A percentile compares a stretch with the other conserved stretches of the same genome.
Conservation (phyloP, 2,797 vertebrate genomes). For the Darevskia mixta region DNA sequence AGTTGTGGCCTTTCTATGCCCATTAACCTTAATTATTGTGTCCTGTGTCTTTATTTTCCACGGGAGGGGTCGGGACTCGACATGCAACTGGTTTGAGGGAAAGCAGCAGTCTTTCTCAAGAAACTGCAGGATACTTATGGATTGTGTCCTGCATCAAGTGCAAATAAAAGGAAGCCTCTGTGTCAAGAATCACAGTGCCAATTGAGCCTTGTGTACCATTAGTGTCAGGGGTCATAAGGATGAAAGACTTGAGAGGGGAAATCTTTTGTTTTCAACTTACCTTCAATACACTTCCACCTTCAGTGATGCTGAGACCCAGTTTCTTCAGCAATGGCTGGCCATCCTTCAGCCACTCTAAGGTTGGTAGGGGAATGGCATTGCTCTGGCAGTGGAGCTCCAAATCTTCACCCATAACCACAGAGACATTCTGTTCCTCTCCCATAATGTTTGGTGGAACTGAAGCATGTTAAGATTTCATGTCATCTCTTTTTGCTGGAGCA, state of each 20-base stretch:
- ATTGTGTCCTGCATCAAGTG: no score
- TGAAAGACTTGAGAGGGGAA: no score
- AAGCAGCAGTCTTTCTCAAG: no score
- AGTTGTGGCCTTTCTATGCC: no score
- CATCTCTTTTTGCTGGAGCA: neutral
- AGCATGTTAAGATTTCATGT: slow-evolving; percentile 23
- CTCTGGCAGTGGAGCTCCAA: slow-evolving; percentile 90
- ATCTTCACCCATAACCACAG: slow-evolving; percentile 82
- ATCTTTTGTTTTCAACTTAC: slow-evolving; percentile 59
- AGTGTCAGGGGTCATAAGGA: rapidly evolving
- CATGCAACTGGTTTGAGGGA: no score
- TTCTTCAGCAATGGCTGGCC: slow-evolving; percentile 88
- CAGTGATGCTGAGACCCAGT: slow-evolving; percentile 85
- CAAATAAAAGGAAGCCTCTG: no score
- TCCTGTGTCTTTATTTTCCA: no score
- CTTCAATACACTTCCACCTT: slow-evolving; percentile 86
- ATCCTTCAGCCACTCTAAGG: slow-evolving; percentile 90
- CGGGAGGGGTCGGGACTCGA: no score
- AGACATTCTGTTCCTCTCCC: slow-evolving; percentile 94
- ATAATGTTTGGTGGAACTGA: slow-evolving; percentile 94
- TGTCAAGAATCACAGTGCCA: neutral
- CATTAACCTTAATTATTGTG: no score
- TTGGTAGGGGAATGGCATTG: slow-evolving; percentile 88
- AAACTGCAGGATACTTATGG: no score
- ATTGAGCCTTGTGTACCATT: neutral